These are phyloP conservation scores for Nomada ruficornis DNA, from an alignment of 2,888 invertebrate species.

Conservation along the genomic window DNA sequence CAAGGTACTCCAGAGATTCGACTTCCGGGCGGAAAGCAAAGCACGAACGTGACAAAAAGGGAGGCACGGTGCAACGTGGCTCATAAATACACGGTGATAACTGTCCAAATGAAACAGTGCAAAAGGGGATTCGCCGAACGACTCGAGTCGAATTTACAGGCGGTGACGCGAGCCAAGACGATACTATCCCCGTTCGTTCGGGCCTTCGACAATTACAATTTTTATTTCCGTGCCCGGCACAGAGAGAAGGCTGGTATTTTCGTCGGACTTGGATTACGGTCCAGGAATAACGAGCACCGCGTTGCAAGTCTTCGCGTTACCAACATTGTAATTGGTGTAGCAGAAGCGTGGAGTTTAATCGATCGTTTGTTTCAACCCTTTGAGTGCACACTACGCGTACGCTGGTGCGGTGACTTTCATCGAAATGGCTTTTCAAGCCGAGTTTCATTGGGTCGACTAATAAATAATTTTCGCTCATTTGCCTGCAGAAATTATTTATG, in stretches of 20 bases:
- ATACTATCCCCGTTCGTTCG: conserved; percentile 25
- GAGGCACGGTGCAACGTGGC: neutral
- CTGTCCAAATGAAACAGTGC: conserved; percentile 5
- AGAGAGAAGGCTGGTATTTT: conserved; percentile 39
- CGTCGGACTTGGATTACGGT: conserved; percentile 40
- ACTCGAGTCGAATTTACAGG: conserved; percentile 46
- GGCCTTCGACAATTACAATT: conserved; percentile 35
- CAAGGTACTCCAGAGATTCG: neutral
- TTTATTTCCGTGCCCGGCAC: conserved; percentile 23
- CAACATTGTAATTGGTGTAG: conserved; percentile 17
- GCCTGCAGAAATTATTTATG: no score
- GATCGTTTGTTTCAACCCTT: conserved; percentile 16
- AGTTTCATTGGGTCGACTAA: no score
- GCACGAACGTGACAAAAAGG: conserved; percentile 43
- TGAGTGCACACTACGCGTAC: no score
- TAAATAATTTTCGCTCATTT: no score
- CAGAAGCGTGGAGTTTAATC: neutral
- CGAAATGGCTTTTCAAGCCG: no score
- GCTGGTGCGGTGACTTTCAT: no score
- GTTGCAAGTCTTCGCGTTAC: neutral
- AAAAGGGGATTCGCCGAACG: conserved; percentile 30
- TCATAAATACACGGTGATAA: neutral
- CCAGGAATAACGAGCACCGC: conserved; percentile 30
- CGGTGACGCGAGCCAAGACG: conserved; percentile 48
- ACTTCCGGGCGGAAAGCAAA: conserved; percentile 27